Evolutionary conservation across 2,888 invertebrate species (phyloP), one percentile per base, ranked within the genome.

Genomic region (Agrotis ipsilon): DNA sequence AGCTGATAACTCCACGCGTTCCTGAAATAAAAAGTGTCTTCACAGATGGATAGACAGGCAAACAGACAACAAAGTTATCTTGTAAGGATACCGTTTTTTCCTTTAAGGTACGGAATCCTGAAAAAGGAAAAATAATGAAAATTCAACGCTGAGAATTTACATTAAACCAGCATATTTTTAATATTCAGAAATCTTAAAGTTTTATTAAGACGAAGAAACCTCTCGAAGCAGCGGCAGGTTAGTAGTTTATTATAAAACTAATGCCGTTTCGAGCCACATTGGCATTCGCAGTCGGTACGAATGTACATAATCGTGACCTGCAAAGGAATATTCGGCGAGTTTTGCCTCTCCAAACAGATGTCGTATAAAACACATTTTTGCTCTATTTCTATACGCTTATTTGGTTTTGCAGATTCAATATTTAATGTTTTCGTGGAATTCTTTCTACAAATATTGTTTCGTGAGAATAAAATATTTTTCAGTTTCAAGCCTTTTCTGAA

Each of bases 301-400:
- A 66, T 66, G 66, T 72, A 51, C 66, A 82, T 68, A 82, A 58
- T 62, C 76, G 80, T 73, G 76, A 80, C 76, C 51, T 59, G 76
- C 68, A 71, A 67, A 68, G 66, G 58, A 80, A 82, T 79, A 75
- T 78, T 68, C 70, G 27, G 18, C 24, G 61, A 66, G 32, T 71
- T 78, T 66, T 60, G 72, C 67, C 52, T 72, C 65, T 48, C 24
- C 71, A 57, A 68, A 68, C 81, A 81, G 72, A 79, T 68, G 78
- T 79, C 78, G 78, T 72, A 65, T 68, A 65, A 71, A 81, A 81
- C 55, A 81, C 57, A 81, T 71, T 79, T 67, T 68, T 76, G 54
- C 51, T 67, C 60, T 62, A 71, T 79, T 81, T 68, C 51, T 71
- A 55, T 61, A 5, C 57, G 55, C 49, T 70, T 81, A 65, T 81